Percentiles rank a stretch among this genome's conserved stretches.
phyloP scores from a whole-genome alignment of 2,113 vertebrate species.

The Chunga burmeisteri region DNA sequence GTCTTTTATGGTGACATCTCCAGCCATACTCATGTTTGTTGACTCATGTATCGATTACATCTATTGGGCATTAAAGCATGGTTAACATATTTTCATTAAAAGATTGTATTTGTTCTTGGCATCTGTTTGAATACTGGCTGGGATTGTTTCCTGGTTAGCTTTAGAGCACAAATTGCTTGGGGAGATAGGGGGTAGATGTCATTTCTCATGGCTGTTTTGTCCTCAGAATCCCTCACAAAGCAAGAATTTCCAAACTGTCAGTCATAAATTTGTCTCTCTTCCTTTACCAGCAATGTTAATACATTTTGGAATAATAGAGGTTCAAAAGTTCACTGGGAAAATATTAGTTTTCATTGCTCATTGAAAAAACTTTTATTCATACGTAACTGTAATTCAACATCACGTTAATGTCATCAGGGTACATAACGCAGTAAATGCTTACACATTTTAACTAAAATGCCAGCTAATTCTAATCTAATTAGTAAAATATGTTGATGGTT shows the following conservation, averaged over 20 bases:
- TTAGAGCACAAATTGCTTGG: not conserved
- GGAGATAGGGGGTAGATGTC: not conserved
- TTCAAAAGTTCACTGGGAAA: slow-evolving; percentile 42
- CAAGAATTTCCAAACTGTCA: slow-evolving; percentile 7
- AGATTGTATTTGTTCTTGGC: not conserved
- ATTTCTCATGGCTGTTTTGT: slow-evolving; percentile 6
- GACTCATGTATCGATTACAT: not conserved
- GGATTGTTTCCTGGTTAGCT: not conserved
- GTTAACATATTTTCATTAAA: not conserved
- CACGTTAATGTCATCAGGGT: not conserved
- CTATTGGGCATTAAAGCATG: not conserved
- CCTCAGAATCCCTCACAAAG: not conserved
- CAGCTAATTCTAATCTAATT: not conserved
- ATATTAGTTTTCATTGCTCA: not conserved
- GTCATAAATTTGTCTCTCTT: not conserved
- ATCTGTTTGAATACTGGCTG: not conserved
- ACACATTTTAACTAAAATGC: not conserved
- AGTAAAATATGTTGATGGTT: not conserved
- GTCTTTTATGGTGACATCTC: not conserved
- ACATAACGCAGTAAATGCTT: not conserved
- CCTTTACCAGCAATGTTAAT: not conserved
- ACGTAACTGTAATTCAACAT: not conserved
- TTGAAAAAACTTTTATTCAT: not conserved
- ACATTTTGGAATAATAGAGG: not conserved
- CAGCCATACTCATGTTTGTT: not conserved